Conservation (phyloP, 2,113 vertebrate genomes). For the Girardinichthys multiradiatus region DNA sequence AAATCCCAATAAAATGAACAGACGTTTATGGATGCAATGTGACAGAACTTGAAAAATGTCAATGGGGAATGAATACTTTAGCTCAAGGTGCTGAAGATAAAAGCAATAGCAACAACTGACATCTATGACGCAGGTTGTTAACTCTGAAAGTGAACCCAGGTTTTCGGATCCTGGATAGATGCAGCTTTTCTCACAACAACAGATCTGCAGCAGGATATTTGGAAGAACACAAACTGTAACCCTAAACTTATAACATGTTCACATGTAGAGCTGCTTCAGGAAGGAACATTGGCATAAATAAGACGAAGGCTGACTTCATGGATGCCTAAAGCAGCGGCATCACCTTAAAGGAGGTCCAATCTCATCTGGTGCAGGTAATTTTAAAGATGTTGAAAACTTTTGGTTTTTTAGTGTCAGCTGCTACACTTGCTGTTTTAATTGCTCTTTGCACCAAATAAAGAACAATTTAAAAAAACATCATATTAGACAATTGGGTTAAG, state of each 20-base stretch:
- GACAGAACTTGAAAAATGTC: no score
- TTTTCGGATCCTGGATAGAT: no score
- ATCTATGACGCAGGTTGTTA: no score
- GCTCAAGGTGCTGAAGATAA: background rate
- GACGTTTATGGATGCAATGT: background rate
- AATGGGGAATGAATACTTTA: background rate
- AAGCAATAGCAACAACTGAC: no score
- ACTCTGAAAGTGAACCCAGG: no score
- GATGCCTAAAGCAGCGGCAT: no score
- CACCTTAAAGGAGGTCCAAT: background rate
- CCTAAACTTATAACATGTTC: background rate
- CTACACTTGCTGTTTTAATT: background rate
- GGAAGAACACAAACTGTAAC: background rate
- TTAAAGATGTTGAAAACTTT: background rate
- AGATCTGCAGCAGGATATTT: background rate
- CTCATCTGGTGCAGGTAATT: background rate
- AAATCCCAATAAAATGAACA: background rate
- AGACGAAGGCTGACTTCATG: background rate
- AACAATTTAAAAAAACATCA: background rate
- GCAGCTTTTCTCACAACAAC: no score
- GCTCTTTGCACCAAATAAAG: conserved; percentile 3
- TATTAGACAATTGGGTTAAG: background rate
- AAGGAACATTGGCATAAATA: background rate
- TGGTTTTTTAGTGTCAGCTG: background rate
- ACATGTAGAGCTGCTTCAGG: background rate